Evolutionary conservation across 1,140 invertebrate genomes (phyloP), one percentile per base, ranked within the genome.

Genomic region (Tenebrio molitor): DNA sequence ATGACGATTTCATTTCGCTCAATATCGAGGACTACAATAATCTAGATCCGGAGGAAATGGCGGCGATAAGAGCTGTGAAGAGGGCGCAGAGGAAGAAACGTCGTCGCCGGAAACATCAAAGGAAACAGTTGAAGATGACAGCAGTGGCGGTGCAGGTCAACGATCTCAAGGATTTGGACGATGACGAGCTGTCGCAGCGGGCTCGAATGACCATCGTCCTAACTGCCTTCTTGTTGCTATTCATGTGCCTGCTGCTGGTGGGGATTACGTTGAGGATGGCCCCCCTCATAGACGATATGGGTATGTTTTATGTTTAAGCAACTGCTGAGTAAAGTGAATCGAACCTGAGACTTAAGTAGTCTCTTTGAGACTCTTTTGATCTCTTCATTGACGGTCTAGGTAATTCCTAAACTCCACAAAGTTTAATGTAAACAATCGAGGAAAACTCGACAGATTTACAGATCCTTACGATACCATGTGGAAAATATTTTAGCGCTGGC

Each of bases 281-380:
- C 1, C 95, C 95, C 0, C 90, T 96, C 58, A 96, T 96, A 75
- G 95, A 96, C 80, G 93, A 96, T 80, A 94, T 96, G 90, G 94
- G 94, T 96, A n/a, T n/a, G n/a, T n/a, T n/a, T n/a, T n/a, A n/a
- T n/a, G n/a, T n/a, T n/a, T n/a, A n/a, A n/a, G n/a, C n/a, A n/a
- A n/a, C n/a, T n/a, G n/a, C n/a, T n/a, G n/a, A n/a, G n/a, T n/a
- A n/a, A n/a, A n/a, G n/a, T n/a, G n/a, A n/a, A n/a, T n/a, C n/a
- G n/a, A n/a, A n/a, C n/a, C n/a, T n/a, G n/a, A n/a, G n/a, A n/a
- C n/a, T n/a, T n/a, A n/a, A n/a, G n/a, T n/a, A n/a, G n/a, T n/a
- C n/a, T n/a, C n/a, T n/a, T n/a, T n/a, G n/a, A n/a, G n/a, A n/a
- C n/a, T n/a, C n/a, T n/a, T n/a, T n/a, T n/a, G n/a, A n/a, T n/a